A percentile compares a stretch with the other conserved stretches of the same genome.
phyloP scores from a whole-genome alignment of 2,113 vertebrate genomes.

The Sminthopsis crassicaudata region DNA sequence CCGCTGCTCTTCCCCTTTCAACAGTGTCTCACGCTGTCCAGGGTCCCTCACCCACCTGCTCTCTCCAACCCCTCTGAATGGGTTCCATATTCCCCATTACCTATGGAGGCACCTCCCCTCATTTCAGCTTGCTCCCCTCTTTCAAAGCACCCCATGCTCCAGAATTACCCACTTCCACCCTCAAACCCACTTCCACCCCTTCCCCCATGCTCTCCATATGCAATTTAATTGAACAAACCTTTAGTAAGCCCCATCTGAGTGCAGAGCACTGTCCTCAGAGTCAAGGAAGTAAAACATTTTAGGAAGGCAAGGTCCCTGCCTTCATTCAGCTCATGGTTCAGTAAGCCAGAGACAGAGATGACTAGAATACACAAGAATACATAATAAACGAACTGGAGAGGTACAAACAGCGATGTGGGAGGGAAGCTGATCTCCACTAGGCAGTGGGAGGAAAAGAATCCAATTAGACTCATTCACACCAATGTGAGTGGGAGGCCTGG shows the following conservation, averaged over 20 bases:
- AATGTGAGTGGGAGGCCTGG: neutral
- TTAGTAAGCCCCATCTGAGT: neutral
- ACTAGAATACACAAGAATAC: neutral
- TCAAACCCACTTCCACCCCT: neutral
- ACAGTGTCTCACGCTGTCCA: neutral
- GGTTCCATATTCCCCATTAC: neutral
- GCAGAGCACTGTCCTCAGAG: neutral
- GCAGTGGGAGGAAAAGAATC: neutral
- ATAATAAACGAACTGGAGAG: neutral
- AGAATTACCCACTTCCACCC: neutral
- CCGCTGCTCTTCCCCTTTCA: neutral
- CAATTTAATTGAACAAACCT: neutral
- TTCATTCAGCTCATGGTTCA: neutral
- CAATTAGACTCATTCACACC: conserved; percentile 5
- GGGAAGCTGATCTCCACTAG: neutral
- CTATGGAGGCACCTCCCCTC: neutral
- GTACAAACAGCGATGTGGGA: neutral
- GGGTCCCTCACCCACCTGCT: neutral
- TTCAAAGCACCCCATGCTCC: neutral
- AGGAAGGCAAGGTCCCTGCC: neutral
- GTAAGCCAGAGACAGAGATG: neutral
- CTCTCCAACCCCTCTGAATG: neutral
- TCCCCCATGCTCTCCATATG: neutral
- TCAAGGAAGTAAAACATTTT: neutral
- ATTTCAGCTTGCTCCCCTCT: neutral